These are phyloP conservation scores for Leptinotarsa undecemlineata DNA, from an alignment of 1,140 invertebrate genomes.

Conservation along the genomic window DNA sequence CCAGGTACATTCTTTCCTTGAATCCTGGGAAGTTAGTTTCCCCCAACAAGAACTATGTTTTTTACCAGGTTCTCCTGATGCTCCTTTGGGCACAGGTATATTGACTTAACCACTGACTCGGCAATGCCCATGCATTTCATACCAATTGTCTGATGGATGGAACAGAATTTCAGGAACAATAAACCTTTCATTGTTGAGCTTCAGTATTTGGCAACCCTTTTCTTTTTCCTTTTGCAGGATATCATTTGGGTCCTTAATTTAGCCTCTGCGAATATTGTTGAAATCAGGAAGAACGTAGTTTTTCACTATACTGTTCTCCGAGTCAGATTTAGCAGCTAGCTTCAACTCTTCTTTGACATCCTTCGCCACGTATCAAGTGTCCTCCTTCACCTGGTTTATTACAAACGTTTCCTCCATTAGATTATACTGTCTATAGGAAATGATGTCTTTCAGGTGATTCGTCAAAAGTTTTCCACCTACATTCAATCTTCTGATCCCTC, in stretches of 20 bases:
- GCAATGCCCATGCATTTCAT: slow-evolving; percentile 93
- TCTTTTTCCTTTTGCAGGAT: slow-evolving; percentile 59
- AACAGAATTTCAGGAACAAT: slow-evolving; percentile 91
- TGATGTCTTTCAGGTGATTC: slow-evolving; percentile 97
- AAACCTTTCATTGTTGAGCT: slow-evolving; percentile 92
- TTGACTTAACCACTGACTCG: slow-evolving; percentile 81
- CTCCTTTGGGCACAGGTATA: slow-evolving; percentile 75
- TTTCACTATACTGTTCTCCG: slow-evolving; percentile 65
- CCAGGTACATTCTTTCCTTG: slow-evolving; percentile 77
- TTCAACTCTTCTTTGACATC: slow-evolving; percentile 87
- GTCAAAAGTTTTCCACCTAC: slow-evolving; percentile 96
- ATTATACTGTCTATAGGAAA: slow-evolving; percentile 95
- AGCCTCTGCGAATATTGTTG: slow-evolving; percentile 67
- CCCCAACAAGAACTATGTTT: slow-evolving; percentile 92
- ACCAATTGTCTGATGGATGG: slow-evolving; percentile 91
- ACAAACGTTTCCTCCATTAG: slow-evolving; percentile 99
- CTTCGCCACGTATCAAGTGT: slow-evolving; percentile 88
- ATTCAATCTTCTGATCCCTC: slow-evolving; percentile 84
- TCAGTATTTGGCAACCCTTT: slow-evolving; percentile 76
- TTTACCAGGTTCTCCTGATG: slow-evolving; percentile 79
- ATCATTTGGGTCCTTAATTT: slow-evolving; percentile 48
- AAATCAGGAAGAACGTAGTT: slow-evolving; percentile 89
- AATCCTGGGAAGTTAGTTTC: slow-evolving; percentile 87
- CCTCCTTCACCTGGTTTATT: slow-evolving; percentile 98
- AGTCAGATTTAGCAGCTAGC: slow-evolving; percentile 68